Evolutionary conservation across 2,888 invertebrate species (phyloP), one percentile per base, ranked within the genome.

Genomic region (Prenolepis imparis): DNA sequence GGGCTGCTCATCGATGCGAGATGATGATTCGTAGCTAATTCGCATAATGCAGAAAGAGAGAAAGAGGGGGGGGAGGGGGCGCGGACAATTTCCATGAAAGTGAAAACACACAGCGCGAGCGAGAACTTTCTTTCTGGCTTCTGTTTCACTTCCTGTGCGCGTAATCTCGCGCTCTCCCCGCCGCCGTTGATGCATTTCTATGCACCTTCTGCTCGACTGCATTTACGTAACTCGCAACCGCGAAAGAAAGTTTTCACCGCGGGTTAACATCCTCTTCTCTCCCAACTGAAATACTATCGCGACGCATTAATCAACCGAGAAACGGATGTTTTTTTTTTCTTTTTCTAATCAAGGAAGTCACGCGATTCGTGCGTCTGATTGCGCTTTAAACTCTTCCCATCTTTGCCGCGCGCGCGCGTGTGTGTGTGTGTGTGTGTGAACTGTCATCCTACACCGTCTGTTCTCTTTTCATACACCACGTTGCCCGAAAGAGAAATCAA

Each of bases 121-220:
- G 93, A 94, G 93, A 94, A 94, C 94, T 94, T 94, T 94, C 94
- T 94, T 94, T 94, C 94, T 92, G 90, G 91, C 88, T 88, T 86
- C 92, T 94, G 93, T 94, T 94, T 94, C 94, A 94, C 94, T 94
- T 94, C 94, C 94, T 94, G 94, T 92, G 94, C 92, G 93, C 94
- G 93, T 94, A 94, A 94, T 93, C 90, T 94, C 92, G 89, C 92
- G 87, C 92, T 91, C 91, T 83, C 86, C 87, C 66, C 52, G 81
- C 75, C 84, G 63, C 72, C 88, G 89, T 87, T 63, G 44, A 3
- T 92, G 92, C 91, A 94, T 94, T 93, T 93, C 93, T 93, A 93
- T 93, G 93, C 92, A 92, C 92, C 92, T 91, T 92, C 91, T 91
- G 91, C 85, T 80, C 84, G 82, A 77, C 81, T 66, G 88, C 87